Conservation (phyloP, 2,113 vertebrate species). For the Triplophysa tibetana region DNA sequence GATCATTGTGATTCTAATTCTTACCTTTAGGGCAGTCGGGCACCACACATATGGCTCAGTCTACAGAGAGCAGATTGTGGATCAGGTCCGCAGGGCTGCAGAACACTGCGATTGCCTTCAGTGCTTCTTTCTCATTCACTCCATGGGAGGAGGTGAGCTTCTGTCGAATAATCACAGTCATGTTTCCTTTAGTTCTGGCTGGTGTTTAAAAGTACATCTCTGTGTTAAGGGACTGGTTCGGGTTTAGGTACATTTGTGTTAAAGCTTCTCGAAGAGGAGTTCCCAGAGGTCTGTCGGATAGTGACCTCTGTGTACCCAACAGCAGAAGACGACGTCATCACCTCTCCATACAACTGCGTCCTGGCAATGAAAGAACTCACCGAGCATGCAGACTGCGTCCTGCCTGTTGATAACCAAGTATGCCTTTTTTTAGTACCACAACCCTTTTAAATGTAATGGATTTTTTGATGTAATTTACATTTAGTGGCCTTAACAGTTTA, state of each 20-base stretch:
- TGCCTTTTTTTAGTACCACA: slow-evolving; percentile 46
- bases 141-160: slow-evolving; percentile 94
- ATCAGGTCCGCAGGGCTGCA: slow-evolving; percentile 84
- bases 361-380: slow-evolving; percentile 94
- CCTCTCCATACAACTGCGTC: slow-evolving; percentile 94
- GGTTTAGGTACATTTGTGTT: slow-evolving; percentile 92
- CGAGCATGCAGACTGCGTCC: slow-evolving; percentile 92
- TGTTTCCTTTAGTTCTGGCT: background rate
- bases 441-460: no score
- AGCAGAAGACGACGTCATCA: slow-evolving; percentile 92
- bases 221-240: slow-evolving; percentile 87
- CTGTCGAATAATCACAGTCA: background rate
- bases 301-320: slow-evolving; percentile 92
- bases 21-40: slow-evolving; percentile 85
- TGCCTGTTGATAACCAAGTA: slow-evolving; percentile 95
- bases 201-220: background rate
- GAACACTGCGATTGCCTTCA: slow-evolving; percentile 95
- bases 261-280: slow-evolving; percentile 90
- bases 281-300: slow-evolving; percentile 90
- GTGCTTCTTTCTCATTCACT: slow-evolving; percentile 95
- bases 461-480: no score
- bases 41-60: slow-evolving; percentile 84
- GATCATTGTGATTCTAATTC: slow-evolving; percentile 18
- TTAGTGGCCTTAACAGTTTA: no score
- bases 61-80: slow-evolving; percentile 86